phyloP scores from a whole-genome alignment of 1,140 invertebrate species.

The Papilio polyxenes region DNA sequence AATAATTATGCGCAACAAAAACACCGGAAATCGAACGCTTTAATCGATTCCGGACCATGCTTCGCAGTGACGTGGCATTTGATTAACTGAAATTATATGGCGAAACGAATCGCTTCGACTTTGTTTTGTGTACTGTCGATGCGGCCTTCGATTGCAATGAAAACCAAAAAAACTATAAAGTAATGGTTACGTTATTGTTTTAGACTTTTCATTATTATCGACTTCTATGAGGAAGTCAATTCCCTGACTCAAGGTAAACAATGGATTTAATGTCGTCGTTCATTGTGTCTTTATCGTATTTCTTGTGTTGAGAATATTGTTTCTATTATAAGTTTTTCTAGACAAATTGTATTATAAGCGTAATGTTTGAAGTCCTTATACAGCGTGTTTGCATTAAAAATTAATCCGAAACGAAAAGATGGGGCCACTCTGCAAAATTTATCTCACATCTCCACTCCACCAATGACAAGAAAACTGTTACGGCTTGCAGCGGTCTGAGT shows the following conservation, averaged over 20 bases:
- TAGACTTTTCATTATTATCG: conserved; percentile 77
- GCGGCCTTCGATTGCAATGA: conserved; percentile 68
- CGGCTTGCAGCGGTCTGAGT: conserved; percentile 80
- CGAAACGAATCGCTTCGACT: conserved; percentile 71
- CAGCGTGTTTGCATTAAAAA: conserved; percentile 74
- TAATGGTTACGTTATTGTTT: conserved; percentile 69
- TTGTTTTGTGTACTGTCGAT: conserved; percentile 75
- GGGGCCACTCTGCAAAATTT: conserved; percentile 81
- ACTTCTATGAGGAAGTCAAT: conserved; percentile 71
- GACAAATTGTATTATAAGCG: conserved; percentile 70
- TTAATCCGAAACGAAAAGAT: conserved; percentile 79
- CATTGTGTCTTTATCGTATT: conserved; percentile 47
- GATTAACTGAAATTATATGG: conserved; percentile 76
- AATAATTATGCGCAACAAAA: conserved; percentile 74
- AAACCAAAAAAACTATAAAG: conserved; percentile 76
- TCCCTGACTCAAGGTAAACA: conserved; percentile 69
- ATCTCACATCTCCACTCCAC: conserved; percentile 78
- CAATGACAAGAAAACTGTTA: conserved; percentile 81
- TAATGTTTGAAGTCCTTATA: conserved; percentile 73
- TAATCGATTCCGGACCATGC: conserved; percentile 71
- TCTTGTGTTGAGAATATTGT: conserved; percentile 28
- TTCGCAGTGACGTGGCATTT: conserved; percentile 68
- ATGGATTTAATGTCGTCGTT: conserved; percentile 59
- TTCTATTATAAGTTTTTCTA: conserved; percentile 42
- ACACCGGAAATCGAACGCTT: conserved; percentile 73